These are phyloP conservation scores for Drosophila auraria DNA, from an alignment of 1,140 invertebrate genomes.

Conservation along the genomic window DNA sequence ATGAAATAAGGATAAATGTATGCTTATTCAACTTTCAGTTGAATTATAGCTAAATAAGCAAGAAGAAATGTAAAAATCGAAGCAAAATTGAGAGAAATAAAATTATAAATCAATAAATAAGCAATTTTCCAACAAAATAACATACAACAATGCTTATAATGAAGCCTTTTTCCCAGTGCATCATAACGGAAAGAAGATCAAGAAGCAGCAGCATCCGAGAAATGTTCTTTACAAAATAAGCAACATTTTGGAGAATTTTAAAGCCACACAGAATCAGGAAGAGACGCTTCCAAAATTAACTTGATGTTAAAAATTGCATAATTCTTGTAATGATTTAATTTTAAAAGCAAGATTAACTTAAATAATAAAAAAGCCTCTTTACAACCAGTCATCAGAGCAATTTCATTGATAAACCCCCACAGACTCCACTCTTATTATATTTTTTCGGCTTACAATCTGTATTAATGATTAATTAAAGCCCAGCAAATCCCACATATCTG, in stretches of 20 bases:
- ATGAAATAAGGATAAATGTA: background rate
- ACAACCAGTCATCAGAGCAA: background rate
- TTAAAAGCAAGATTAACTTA: background rate
- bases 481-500: slow-evolving; percentile 9
- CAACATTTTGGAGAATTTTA: slow-evolving; percentile 8
- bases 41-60: too few relatives aligned
- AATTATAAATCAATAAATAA: background rate
- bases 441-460: slow-evolving; percentile 1
- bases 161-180: background rate
- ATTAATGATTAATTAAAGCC: slow-evolving; percentile 34
- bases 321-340: too few relatives aligned
- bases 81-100: too few relatives aligned
- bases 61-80: too few relatives aligned
- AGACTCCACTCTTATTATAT: background rate
- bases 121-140: too few relatives aligned
- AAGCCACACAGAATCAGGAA: slow-evolving; percentile 7
- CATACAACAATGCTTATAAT: too few relatives aligned
- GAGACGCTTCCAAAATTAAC: background rate
- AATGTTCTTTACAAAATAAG: slow-evolving; percentile 30
- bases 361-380: background rate
- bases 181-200: background rate
- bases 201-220: background rate
- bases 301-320: background rate
- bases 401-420: background rate
- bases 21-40: too few relatives aligned